Conservation (phyloP, 2,797 vertebrate species). For the Bovichtus diacanthus region DNA sequence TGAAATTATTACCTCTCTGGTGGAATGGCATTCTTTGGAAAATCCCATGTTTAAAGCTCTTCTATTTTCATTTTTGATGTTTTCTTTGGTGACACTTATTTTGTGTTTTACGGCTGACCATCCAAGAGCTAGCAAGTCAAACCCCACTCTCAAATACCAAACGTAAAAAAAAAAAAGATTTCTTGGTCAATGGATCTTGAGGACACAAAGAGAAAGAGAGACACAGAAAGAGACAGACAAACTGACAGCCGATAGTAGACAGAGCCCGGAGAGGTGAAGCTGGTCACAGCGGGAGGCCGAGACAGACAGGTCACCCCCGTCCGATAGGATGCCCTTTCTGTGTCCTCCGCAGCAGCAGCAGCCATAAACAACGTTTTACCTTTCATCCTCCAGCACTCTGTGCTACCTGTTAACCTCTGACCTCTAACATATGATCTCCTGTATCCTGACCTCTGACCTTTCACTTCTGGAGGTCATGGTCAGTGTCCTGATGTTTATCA, state of each 20-base stretch:
- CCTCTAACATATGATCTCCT: conserved; percentile 48
- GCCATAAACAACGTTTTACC: conserved; percentile 68
- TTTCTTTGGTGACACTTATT: no score
- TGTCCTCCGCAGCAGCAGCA: conserved; percentile 43
- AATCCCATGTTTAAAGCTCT: no score
- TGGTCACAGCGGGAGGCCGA: conserved; percentile 63
- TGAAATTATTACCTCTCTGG: no score
- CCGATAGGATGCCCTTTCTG: conserved; percentile 51
- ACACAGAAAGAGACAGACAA: conserved; percentile 23
- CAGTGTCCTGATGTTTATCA: conserved; percentile 63
- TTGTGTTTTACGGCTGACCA: no score
- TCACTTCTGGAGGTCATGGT: conserved; percentile 59
- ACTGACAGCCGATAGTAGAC: conserved; percentile 51
- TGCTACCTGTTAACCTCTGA: conserved; percentile 75
- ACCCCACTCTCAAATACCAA: background rate
- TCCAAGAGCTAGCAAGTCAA: background rate
- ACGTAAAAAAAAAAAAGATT: background rate
- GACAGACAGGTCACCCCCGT: conserved; percentile 38
- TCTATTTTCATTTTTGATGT: no score
- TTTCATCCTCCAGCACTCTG: conserved; percentile 63
- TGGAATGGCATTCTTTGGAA: no score
- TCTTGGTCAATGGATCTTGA: background rate
- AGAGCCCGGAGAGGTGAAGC: conserved; percentile 41
- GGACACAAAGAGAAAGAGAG: conserved; percentile 1
- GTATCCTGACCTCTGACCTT: conserved; percentile 55